Evolutionary conservation across 2,888 invertebrate genomes (phyloP), one percentile per base, ranked within the genome.

Genomic region (Agrypnus murinus): DNA sequence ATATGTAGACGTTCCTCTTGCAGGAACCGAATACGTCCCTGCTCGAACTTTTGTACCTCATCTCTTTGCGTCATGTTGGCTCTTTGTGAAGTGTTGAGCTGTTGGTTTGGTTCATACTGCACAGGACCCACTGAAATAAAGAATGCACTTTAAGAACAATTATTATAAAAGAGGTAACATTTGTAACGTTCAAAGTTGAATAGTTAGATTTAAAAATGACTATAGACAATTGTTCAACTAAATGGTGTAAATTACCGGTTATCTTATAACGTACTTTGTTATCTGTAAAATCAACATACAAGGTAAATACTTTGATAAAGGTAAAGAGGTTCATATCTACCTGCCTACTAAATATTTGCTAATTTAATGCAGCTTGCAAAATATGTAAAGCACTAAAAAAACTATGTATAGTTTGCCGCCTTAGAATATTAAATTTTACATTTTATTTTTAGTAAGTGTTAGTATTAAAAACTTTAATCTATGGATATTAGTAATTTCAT

Each of bases 1-100:
- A 99, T 99, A 87, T 97, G 95, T 76, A 98, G 89, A 69, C 99
- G 93, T 87, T 99, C 99, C 87, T 98, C 97, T 86, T 98, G 98
- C 84, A 99, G 91, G 84, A 96, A 96, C 89, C 94, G 93, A 85
- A 98, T 98, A 78, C 98, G 93, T 84, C 95, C 96, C 89, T 95
- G 96, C 91, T 98, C 98, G 87, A 98, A 98, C 87, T 95, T 95
- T 84, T 94, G 92, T 80, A 95, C 94, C 87, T 95, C 95, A 86
- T 95, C 95, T 71, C 95, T 89, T 87, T 95, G 95, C 87, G 95
- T 95, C 95, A 95, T 95, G 89, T 91, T 92, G 87, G 88, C 87
- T 86, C 92, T 90, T 85, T 88, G 90, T 86, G 90, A 92, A 80
- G 90, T 90, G 83, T 88, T 75, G 64, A 75, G 69, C 71, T 76